Conservation (phyloP, 2,797 vertebrate genomes). For the Parauchenoglanis punctatus region DNA sequence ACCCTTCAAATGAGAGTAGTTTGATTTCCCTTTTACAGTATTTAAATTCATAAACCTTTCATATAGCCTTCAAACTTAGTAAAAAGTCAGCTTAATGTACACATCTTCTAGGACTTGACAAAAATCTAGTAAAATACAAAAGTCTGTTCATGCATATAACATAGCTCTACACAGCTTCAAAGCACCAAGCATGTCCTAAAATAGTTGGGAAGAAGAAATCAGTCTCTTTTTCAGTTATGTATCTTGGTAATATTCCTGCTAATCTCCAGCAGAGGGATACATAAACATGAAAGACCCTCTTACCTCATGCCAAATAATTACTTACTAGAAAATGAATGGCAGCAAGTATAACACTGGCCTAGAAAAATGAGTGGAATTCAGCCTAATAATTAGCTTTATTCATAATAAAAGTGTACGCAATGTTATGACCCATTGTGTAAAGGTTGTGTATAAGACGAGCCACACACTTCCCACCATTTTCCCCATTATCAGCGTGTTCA, state of each 20-base stretch:
- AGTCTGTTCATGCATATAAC: not conserved
- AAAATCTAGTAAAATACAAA: no score
- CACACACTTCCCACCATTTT: not conserved
- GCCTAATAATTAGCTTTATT: not conserved
- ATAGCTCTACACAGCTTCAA: not conserved
- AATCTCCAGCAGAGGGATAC: not conserved
- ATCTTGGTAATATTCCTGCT: not conserved
- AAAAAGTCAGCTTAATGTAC: no score
- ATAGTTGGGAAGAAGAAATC: not conserved
- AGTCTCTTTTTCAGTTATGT: not conserved
- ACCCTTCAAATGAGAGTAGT: not conserved
- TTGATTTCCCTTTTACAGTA: not conserved
- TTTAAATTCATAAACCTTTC: not conserved
- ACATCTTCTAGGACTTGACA: not conserved
- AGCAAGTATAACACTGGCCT: not conserved
- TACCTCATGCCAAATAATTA: not conserved
- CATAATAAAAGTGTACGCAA: not conserved
- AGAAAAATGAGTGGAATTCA: not conserved
- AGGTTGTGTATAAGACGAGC: not conserved
- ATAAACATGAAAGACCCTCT: not conserved
- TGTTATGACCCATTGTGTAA: not conserved
- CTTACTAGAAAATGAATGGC: not conserved
- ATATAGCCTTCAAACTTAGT: not conserved
- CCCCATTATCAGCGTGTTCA: constrained; percentile 1
- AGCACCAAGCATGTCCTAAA: not conserved